Percentiles rank a stretch among this genome's conserved stretches.
phyloP scores from a whole-genome alignment of 2,797 vertebrate genomes.

The Bryconaethiops microstoma region DNA sequence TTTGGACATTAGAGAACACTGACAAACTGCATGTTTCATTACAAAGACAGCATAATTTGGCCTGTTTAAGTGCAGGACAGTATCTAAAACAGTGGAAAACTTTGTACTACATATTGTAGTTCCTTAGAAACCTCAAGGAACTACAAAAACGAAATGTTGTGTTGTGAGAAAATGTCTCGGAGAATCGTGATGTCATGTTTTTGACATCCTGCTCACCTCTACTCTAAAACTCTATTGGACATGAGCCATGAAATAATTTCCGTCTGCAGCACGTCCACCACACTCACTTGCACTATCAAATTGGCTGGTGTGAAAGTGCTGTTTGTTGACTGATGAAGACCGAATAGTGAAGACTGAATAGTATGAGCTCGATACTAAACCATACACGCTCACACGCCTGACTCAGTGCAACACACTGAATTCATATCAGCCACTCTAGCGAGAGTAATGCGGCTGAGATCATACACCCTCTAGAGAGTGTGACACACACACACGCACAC shows the following conservation, averaged over 20 bases:
- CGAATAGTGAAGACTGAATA: neutral
- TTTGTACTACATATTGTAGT: too few relatives aligned
- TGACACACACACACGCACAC: constrained; percentile 22
- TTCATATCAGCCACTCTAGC: neutral
- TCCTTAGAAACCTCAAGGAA: too few relatives aligned
- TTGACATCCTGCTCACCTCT: too few relatives aligned
- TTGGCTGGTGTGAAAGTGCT: neutral
- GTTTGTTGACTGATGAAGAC: constrained; percentile 3
- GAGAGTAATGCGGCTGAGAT: neutral
- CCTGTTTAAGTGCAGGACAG: too few relatives aligned
- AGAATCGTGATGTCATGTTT: too few relatives aligned
- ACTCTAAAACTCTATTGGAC: neutral
- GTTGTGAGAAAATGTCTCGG: too few relatives aligned
- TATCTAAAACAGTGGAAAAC: too few relatives aligned
- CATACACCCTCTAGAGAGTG: constrained; percentile 17
- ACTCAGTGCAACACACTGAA: constrained; percentile 2
- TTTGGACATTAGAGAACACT: too few relatives aligned
- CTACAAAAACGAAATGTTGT: too few relatives aligned
- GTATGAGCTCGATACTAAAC: neutral
- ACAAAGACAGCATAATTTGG: too few relatives aligned
- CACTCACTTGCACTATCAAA: neutral
- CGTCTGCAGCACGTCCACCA: neutral
- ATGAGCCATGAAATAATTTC: neutral
- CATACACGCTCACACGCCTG: neutral
- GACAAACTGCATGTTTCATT: too few relatives aligned